phyloP scores from a whole-genome alignment of 1,140 invertebrate species.

The Cryptotermes secundus region DNA sequence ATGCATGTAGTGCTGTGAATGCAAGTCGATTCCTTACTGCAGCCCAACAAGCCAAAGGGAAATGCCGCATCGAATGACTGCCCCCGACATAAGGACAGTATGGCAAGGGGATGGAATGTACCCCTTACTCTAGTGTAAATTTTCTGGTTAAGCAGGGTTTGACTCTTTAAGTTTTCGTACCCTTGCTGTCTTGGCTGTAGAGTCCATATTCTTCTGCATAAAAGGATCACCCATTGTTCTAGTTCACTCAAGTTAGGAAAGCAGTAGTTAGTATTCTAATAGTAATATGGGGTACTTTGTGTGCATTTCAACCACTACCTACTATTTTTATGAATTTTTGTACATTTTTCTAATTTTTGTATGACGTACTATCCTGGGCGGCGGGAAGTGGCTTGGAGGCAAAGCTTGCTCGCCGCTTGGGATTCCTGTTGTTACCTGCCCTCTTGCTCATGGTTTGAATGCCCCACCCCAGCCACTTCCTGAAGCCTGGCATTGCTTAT shows the following conservation, averaged over 20 bases:
- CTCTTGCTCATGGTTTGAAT: constrained; percentile 25
- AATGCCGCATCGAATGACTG: constrained; percentile 7
- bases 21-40: constrained; percentile 21
- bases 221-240: constrained; percentile 31
- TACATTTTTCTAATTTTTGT: constrained; percentile 41
- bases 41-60: constrained; percentile 30
- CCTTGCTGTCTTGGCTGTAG: constrained; percentile 35
- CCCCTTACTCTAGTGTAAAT: constrained; percentile 29
- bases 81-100: constrained; percentile 20
- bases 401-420: constrained; percentile 23
- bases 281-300: constrained; percentile 39
- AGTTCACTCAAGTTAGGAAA: constrained; percentile 36
- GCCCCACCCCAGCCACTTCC: constrained; percentile 27
- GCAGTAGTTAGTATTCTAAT: constrained; percentile 38
- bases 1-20: constrained; percentile 9
- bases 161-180: constrained; percentile 32
- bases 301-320: constrained; percentile 40
- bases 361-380: constrained; percentile 35
- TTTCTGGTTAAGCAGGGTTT: constrained; percentile 38
- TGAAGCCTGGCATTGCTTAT: constrained; percentile 33
- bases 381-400: constrained; percentile 34
- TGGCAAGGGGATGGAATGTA: constrained; percentile 29
- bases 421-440: constrained; percentile 22
- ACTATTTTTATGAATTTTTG: constrained; percentile 41
- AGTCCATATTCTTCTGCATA: constrained; percentile 25